A percentile compares a stretch with the other conserved stretches of the same genome.
Conservation (phyloP, 1,140 invertebrate genomes). For the Amphibalanus amphitrite region DNA sequence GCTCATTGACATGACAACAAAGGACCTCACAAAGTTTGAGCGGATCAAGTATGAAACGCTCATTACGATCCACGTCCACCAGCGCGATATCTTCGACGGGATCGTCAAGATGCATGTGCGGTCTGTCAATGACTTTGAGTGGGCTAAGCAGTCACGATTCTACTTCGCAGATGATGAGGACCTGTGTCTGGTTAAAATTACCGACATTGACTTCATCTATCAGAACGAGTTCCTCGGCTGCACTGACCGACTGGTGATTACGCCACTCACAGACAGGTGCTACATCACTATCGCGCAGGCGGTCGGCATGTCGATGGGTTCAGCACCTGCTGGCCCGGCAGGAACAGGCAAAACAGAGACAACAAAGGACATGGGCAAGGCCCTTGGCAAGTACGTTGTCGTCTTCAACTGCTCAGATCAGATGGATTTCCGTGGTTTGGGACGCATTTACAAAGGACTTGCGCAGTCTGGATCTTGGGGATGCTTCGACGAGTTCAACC, state of each 20-base stretch:
- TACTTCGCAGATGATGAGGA: constrained; percentile 92
- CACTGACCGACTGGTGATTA: constrained; percentile 86
- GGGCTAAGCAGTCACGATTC: constrained; percentile 89
- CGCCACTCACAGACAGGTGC: constrained; percentile 87
- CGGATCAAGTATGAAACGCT: constrained; percentile 90
- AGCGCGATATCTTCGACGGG: constrained; percentile 89
- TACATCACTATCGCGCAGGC: constrained; percentile 94
- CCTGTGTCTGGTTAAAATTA: constrained; percentile 78
- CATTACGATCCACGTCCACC: constrained; percentile 94
- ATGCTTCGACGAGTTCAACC: constrained; percentile 92
- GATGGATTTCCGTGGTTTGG: too few species aligned
- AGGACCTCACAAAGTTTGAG: constrained; percentile 76
- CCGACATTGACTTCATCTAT: constrained; percentile 85
- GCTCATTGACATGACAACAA: constrained; percentile 85
- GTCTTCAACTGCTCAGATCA: too few species aligned
- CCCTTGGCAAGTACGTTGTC: too few species aligned
- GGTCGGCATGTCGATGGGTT: constrained; percentile 84
- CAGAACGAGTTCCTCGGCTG: constrained; percentile 96
- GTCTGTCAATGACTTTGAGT: constrained; percentile 85
- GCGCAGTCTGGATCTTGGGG: constrained; percentile 96
- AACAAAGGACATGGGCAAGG: too few species aligned
- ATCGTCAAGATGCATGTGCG: constrained; percentile 65
- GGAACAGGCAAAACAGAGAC: too few species aligned
- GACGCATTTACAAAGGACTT: constrained; percentile 70
- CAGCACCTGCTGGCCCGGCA: too few species aligned